Evolutionary conservation across 1,140 invertebrate genomes (phyloP), one percentile per base, ranked within the genome.

Genomic region (Drosophila nasuta): DNA sequence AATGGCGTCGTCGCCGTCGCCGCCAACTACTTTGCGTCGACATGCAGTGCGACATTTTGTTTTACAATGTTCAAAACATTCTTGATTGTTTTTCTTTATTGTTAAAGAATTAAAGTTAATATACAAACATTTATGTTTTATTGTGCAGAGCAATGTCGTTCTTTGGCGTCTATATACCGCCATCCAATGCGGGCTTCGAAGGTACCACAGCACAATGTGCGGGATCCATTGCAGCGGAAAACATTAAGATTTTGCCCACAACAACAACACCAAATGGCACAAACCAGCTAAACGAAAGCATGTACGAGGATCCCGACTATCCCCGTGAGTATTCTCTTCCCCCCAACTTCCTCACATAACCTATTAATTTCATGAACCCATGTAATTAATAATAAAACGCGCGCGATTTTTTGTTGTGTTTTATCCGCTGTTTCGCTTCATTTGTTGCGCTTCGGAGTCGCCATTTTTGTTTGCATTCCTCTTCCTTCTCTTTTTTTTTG

Each of bases 111-210:
- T 3, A 25, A 25, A 4, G 2, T 25, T 25, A 25, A 3, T 25
- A 4, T 25, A 25, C 20, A 25, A 25, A 25, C 20, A 25, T 25
- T 25, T 25, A 25, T 25, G 20, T 25, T 25, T 25, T 25, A 25
- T 35, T 35, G 35, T 38, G 38, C 11, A 41, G 15, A 38, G n/a
- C 54, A 58, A 89, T 89, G 86, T 69, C 81, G 51, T 89, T 64
- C 67, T 89, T 91, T 48, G 86, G 63, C 45, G 65, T 89, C 70
- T 80, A 80, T 49, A 79, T 89, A 65, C 87, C 86, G 64, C 76
- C 82, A 3, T 79, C 81, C 1, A 90, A 86, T 38, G 59, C 76
- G 30, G 82, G 82, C 33, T 90, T 90, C 6, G 82, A 77, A 43
- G 87, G 81, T 35, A 71, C 60, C 5, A 46, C 46, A 3, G 6